phyloP scores from a whole-genome alignment of 2,113 vertebrate species.

The Corydoras maculifer region DNA sequence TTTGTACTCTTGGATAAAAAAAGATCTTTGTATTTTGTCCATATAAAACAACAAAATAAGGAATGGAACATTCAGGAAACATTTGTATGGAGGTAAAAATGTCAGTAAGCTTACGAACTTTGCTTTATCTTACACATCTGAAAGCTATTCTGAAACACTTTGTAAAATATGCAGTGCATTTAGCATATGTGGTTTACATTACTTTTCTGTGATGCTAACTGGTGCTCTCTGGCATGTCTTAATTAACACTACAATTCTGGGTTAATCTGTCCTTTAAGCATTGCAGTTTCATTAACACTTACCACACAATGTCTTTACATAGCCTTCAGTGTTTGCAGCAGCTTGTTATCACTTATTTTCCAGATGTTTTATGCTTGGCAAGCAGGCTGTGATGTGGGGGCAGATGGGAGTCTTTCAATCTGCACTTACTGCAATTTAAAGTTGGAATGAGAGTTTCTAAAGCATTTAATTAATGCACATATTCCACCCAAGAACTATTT shows the following conservation, averaged over 20 bases:
- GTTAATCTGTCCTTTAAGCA: conserved; percentile 18
- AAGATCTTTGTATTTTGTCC: too few relatives aligned
- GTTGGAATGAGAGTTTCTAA: background rate
- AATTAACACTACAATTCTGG: conserved; percentile 1
- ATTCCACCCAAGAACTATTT: background rate
- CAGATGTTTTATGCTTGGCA: conserved; percentile 24
- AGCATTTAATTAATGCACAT: background rate
- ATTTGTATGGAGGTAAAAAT: too few relatives aligned
- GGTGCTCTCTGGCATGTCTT: background rate
- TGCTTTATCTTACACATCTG: too few relatives aligned
- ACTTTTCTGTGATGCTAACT: background rate
- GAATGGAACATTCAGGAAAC: too few relatives aligned
- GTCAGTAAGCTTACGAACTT: too few relatives aligned
- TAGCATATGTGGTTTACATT: background rate
- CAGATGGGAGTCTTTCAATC: conserved; percentile 26
- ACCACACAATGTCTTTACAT: conserved; percentile 1
- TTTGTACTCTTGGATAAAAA: too few relatives aligned
- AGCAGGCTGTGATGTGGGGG: conserved; percentile 6
- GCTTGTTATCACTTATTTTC: conserved; percentile 25
- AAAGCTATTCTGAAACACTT: too few relatives aligned
- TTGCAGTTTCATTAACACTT: conserved; percentile 4
- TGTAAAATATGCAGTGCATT: background rate
- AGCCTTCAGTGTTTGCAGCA: conserved; percentile 14
- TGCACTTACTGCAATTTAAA: background rate
- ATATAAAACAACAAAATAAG: too few relatives aligned